phyloP scores from a whole-genome alignment of 2,113 vertebrate species.

The Callospermophilus lateralis region DNA sequence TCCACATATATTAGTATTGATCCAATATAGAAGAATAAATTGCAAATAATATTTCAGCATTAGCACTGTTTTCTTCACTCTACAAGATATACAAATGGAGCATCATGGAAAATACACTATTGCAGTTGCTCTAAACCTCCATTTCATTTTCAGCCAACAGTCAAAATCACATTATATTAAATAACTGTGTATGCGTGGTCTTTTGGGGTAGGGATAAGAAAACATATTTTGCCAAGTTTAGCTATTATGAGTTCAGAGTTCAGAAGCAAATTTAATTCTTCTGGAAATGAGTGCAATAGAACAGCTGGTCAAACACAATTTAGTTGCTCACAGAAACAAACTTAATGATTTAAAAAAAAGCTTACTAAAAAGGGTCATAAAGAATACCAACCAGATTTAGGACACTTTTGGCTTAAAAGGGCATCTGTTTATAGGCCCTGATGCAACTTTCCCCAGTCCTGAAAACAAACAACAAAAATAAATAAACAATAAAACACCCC shows the following conservation, averaged over 20 bases:
- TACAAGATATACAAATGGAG: slow-evolving; percentile 27
- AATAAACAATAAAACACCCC: background rate
- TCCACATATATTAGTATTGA: slow-evolving; percentile 71
- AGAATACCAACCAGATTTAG: slow-evolving; percentile 64
- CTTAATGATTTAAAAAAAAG: slow-evolving; percentile 72
- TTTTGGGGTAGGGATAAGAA: slow-evolving; percentile 68
- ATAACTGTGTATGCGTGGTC: slow-evolving; percentile 61
- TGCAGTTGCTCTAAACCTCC: slow-evolving; percentile 28
- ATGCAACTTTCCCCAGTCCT: background rate
- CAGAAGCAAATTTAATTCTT: slow-evolving; percentile 82
- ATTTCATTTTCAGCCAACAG: slow-evolving; percentile 50
- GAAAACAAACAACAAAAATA: background rate
- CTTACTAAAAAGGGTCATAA: slow-evolving; percentile 71
- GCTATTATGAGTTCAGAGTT: slow-evolving; percentile 80
- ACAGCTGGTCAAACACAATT: slow-evolving; percentile 83
- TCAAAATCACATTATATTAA: slow-evolving; percentile 76
- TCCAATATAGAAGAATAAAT: slow-evolving; percentile 74
- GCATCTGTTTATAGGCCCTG: background rate
- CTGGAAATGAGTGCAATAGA: slow-evolving; percentile 81
- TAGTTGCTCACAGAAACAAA: slow-evolving; percentile 76
- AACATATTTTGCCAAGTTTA: slow-evolving; percentile 77
- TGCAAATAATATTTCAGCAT: slow-evolving; percentile 66
- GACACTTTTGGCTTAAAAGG: slow-evolving; percentile 55
- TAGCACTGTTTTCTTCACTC: slow-evolving; percentile 61
- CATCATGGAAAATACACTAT: slow-evolving; percentile 3